These are phyloP conservation scores for Paracentrotus lividus DNA, from an alignment of 53 echinoderm and acorn worm species.

Conservation along the genomic window DNA sequence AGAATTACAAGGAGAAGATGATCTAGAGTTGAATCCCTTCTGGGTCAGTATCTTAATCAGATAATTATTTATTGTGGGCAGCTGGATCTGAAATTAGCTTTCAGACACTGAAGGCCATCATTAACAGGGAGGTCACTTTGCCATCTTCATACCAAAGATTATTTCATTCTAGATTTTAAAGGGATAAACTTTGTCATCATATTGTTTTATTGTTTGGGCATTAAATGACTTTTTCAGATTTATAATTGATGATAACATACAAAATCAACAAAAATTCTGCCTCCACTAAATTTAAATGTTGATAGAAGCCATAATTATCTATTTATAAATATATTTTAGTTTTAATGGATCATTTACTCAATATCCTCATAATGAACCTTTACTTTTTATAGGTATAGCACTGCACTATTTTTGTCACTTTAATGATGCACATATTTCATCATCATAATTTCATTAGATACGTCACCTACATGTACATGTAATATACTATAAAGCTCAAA, in stretches of 20 bases:
- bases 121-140: background rate
- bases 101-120: background rate
- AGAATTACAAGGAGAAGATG: too few relatives aligned
- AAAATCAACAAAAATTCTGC: too few relatives aligned
- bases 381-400: background rate
- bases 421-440: background rate
- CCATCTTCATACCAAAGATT: background rate
- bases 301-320: too few relatives aligned
- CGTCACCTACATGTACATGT: background rate
- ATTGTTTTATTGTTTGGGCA: background rate
- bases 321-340: too few relatives aligned
- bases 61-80: background rate
- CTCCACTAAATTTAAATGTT: too few relatives aligned
- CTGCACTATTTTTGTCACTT: background rate
- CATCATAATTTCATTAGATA: background rate
- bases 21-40: too few relatives aligned
- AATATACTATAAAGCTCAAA: too few relatives aligned
- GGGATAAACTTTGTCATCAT: background rate
- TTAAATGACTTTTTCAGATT: too few relatives aligned
- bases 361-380: too few relatives aligned
- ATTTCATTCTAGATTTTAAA: background rate
- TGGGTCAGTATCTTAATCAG: too few relatives aligned
- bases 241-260: too few relatives aligned
- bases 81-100: constrained; percentile 2
- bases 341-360: too few relatives aligned